Base-by-base conservation (phyloP, 35 echinoderm and acorn worm species). In the Patiria miniata region DNA sequence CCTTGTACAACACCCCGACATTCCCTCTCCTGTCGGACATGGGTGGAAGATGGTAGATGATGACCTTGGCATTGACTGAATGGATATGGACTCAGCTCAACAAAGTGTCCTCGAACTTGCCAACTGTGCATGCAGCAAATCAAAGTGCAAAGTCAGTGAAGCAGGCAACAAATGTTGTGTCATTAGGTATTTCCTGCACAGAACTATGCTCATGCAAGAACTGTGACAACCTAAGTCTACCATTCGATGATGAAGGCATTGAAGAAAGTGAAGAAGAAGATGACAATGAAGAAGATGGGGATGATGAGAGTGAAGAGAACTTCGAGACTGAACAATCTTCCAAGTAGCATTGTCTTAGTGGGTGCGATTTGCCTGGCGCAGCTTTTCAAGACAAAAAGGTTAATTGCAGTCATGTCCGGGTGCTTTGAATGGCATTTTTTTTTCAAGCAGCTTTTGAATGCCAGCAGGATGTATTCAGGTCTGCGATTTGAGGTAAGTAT, bases 1-100 rank as follows among this genome's bases (percentile, higher is more conserved):
- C n/a, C n/a, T n/a, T n/a, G n/a, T 55, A 85, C 47, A 83, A 22
- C 50, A 44, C 38, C 88, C 8, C 59, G 16, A 44, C 51, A 15
- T 77, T 21, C 79, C 88, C 39, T 83, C 80, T 16, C 79, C 79
- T 40, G 81, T 59, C n/a, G 32, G 42, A 23, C 19, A 68, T 84
- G 88, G 88, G 52, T 90, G 88, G 79, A 84, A 77, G 53, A 65
- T 90, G 54, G 80, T n/a, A 59, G 39, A 78, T 30, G 40, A 37
- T 55, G 81, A 47, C 26, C 68, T 91, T 37, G 23, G 8, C 36
- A 81, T 88, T 38, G 77, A 56, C 26, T 89, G 87, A 79, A 83
- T 82, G 87, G 78, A 89, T 83, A 39, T 89, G 14, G 37, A 53
- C 54, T 53, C 87, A 56, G 87, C 87, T 14, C 89, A 81, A 76